Conservation (phyloP, 2,113 vertebrate species). For the Rallus limicola region DNA sequence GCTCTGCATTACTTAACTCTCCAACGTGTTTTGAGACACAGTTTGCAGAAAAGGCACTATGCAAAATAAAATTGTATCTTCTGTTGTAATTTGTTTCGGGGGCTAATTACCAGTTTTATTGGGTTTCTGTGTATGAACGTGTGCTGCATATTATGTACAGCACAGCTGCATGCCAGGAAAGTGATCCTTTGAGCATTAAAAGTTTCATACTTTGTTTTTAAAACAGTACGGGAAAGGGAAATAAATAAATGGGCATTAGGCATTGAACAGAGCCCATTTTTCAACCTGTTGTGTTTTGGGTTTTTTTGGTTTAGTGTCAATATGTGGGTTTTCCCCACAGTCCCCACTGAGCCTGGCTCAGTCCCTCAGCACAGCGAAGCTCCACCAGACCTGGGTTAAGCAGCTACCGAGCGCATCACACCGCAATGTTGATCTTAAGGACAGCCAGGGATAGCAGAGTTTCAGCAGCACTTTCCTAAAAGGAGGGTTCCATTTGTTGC, state of each 20-base stretch:
- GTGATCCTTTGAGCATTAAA: background rate
- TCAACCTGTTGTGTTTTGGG: background rate
- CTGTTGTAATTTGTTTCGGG: slow-evolving; percentile 29
- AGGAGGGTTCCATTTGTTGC: background rate
- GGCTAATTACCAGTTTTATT: slow-evolving; percentile 46
- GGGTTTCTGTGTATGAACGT: background rate
- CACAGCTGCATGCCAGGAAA: background rate
- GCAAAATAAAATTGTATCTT: slow-evolving; percentile 26
- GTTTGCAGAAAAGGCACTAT: background rate
- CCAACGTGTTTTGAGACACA: background rate
- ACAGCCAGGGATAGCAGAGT: background rate
- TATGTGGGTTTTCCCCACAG: background rate
- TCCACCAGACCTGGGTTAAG: background rate
- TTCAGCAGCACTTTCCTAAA: background rate
- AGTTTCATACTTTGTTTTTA: background rate
- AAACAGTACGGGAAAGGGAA: background rate
- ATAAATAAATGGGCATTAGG: background rate
- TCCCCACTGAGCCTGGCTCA: background rate
- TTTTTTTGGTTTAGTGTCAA: background rate
- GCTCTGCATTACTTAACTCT: slow-evolving; percentile 25
- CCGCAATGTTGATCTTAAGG: background rate
- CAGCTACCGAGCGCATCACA: background rate
- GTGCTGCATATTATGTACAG: background rate
- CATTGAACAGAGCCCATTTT: background rate
- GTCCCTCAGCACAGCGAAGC: background rate